Evolutionary conservation across 2,888 invertebrate genomes (phyloP).

Genomic region (Stenichneumon culpator): DNA sequence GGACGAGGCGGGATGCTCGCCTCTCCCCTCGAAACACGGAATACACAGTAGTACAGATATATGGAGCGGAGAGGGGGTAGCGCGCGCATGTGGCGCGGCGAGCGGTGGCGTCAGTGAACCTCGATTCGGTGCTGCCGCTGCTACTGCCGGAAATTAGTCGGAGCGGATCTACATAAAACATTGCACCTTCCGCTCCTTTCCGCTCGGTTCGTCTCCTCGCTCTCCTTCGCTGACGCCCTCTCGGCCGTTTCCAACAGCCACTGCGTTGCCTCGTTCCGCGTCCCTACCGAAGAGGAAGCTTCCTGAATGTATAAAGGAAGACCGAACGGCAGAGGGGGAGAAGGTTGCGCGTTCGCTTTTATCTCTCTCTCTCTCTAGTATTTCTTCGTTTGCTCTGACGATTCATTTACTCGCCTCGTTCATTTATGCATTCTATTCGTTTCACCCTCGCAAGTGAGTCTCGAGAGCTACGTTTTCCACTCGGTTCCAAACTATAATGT

Average conservation of each 20-base stretch:
- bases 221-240: conserved; percentile 18
- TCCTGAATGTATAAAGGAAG: conserved; percentile 1
- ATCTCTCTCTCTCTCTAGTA: conserved; percentile 31
- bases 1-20: conserved; percentile 40
- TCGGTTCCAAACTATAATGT: not conserved
- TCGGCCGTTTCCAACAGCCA: conserved; percentile 7
- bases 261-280: not conserved
- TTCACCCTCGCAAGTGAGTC: not conserved
- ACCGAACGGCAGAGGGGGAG: conserved; percentile 5
- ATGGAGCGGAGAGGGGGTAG: conserved; percentile 6
- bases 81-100: not conserved
- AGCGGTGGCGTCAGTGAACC: conserved; percentile 21
- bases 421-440: conserved; percentile 67
- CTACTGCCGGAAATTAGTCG: conserved; percentile 66
- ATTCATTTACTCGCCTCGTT: conserved; percentile 64
- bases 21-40: conserved; percentile 20
- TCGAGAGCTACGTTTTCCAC: not conserved
- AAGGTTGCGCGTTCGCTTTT: not conserved
- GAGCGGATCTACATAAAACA: conserved; percentile 67
- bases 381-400: conserved; percentile 66
- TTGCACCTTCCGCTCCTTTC: conserved; percentile 59
- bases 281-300: not conserved
- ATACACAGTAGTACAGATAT: conserved; percentile 6
- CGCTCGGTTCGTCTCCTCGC: conserved; percentile 45
- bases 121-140: conserved; percentile 55